Conservation (phyloP, 2,888 invertebrate species). For the Phytoseiulus persimilis region DNA sequence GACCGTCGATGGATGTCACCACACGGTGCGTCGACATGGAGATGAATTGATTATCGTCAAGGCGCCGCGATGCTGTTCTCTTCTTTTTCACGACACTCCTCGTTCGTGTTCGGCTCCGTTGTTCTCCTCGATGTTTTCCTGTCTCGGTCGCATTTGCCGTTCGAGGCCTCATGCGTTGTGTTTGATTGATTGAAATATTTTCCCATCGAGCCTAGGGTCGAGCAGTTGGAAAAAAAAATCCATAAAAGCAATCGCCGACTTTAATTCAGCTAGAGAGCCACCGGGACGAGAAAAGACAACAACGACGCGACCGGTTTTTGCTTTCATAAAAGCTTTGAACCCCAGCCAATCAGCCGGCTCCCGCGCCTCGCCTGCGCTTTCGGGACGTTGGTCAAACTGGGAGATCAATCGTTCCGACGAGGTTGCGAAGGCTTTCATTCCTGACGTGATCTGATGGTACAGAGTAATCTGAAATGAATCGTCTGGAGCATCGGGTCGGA, state of each 20-base stretch:
- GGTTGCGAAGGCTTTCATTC: not conserved
- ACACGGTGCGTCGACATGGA: not conserved
- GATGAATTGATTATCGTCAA: slow-evolving; percentile 5
- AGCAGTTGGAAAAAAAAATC: not conserved
- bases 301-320: not conserved
- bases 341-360: not conserved
- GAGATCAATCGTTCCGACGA: not conserved
- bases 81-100: not conserved
- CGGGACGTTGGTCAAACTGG: not conserved
- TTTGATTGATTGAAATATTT: slow-evolving; percentile 5
- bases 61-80: not conserved
- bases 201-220: not conserved
- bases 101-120: not conserved
- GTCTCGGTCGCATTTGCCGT: not conserved
- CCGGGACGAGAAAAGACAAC: not conserved
- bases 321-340: not conserved
- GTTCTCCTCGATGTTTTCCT: not conserved
- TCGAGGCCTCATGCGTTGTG: not conserved
- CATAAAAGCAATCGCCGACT: not conserved
- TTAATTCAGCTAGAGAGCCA: not conserved
- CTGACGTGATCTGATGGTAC: not conserved
- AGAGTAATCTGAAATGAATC: not conserved
- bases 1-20: not conserved
- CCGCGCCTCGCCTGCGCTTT: not conserved
- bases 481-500: not conserved